Percentiles rank a stretch among this genome's conserved stretches.
These are phyloP conservation scores for Tachycineta bicolor DNA, from an alignment of 2,113 vertebrate genomes.

Conservation along the genomic window DNA sequence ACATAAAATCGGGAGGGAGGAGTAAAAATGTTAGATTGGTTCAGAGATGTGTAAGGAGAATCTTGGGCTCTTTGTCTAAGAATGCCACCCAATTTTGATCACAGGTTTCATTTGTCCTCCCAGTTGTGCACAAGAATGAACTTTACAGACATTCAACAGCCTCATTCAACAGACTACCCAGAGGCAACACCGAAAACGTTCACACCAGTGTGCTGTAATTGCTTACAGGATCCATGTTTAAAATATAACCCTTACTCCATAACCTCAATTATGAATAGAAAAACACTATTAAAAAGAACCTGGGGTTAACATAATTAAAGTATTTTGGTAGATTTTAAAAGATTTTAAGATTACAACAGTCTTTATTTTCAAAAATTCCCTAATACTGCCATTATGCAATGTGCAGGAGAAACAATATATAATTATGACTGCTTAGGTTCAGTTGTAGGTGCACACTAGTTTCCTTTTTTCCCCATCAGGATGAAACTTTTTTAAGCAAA, in stretches of 20 bases:
- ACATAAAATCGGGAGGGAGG: neutral
- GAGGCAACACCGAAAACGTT: accelerated
- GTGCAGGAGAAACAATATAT: neutral
- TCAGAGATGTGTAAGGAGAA: neutral
- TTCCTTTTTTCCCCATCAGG: neutral
- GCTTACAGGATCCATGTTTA: neutral
- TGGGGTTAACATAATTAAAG: neutral
- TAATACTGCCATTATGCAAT: neutral
- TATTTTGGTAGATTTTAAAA: neutral
- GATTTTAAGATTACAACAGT: neutral
- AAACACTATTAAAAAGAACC: neutral
- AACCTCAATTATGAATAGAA: neutral
- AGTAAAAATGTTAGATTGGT: neutral
- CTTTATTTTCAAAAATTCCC: neutral
- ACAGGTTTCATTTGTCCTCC: neutral
- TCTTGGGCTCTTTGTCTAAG: neutral
- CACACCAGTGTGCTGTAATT: neutral
- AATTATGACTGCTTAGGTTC: neutral
- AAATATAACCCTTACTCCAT: neutral
- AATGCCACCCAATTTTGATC: neutral
- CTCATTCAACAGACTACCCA: neutral
- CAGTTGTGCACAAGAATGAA: neutral
- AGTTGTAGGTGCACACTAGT: neutral
- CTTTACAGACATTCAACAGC: neutral
- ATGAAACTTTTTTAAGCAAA: neutral